Base-by-base conservation (phyloP, 2,888 invertebrate genomes). In the Torymus auratus region DNA sequence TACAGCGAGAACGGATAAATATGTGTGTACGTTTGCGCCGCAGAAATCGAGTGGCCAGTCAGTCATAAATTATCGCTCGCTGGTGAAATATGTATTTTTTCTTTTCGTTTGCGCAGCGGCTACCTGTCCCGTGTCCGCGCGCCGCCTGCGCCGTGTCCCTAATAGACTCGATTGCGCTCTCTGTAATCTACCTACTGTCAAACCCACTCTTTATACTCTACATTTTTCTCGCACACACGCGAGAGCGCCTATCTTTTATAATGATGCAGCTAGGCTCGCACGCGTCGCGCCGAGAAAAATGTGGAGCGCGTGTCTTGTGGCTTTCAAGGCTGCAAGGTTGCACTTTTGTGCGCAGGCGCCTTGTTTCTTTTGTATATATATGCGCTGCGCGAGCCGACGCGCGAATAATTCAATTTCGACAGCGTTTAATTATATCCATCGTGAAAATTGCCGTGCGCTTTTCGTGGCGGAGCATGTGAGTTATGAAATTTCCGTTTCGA, bases 51-150 rank as follows among this genome's bases (percentile, higher is more conserved):
- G 58, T 58, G 58, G 14, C 20, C 13, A 68, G 50, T n/a, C 62
- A 56, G 70, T 64, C 77, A 65, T 77, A 77, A 77, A 77, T 77
- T 77, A 71, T 70, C 69, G 50, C 3, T 50, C 60, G 52, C 65
- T 11, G 23, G 56, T 69, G 70, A 77, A 71, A 77, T 71, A 77
- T 71, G 61, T 65, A n/a, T 62, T 69, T 75, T 68, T 68, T 41
- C 50, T 52, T 55, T 73, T 11, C 41, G 14, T 20, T 13, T 64
- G 4, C 41, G 10, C 23, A 5, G 15, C 23, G 15, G 53, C 15
- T 41, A 72, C 65, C 28, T 23, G 50, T 52, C 15, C 50, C 41
- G 13, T 15, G 58, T 13, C 50, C 50, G 23, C 52, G 13, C 17
- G 13, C 4, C 67, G 71, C 65, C 78, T 67, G 72, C 41, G 61